Base-by-base conservation (phyloP, 2,797 vertebrate species). In the Rousettus madagascariensis region DNA sequence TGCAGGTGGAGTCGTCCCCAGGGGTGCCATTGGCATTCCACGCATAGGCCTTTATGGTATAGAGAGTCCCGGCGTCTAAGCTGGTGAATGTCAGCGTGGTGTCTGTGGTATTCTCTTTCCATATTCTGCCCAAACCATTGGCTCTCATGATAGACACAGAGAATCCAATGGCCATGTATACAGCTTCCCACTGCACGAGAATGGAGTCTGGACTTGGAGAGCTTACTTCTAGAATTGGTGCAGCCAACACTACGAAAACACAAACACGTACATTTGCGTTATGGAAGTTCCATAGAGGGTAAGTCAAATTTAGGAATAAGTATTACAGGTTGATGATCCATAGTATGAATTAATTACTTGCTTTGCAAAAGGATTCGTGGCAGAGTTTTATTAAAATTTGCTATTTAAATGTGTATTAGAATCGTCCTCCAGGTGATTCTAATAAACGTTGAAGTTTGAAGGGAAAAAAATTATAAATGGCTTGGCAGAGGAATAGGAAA, bases 11-110 rank as follows among this genome's bases (percentile, higher is more conserved):
- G 86, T 98, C 95, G 61, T 99, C 99, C 94, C 99, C 99, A 28
- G 98, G 96, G 61, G 98, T 98, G 20, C 98, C 98, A 30, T 98
- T 98, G 1, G 95, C 82, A 95, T 99, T 99, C 99, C 99, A 99
- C 24, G 99, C 99, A 15, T 98, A 98, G 51, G 97, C 98, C 91
- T 97, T 98, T 95, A 99, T 98, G 59, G 97, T 96, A 84, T 99
- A 99, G 51, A 98, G 98, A 0, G 98, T 98, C 92, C 99, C 99
- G 0, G 99, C 96, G 2, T 99, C 98, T 91, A 99, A 98, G 89
- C 94, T 98, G 15, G 95, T 95, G 96, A 99, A 97, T 69, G 98
- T 97, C 90, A 99, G 15, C 13, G 95, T 98, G 22, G 98, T 98
- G 57, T 96, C 46, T 26, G 98, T 98, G 83, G 98, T 99, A 96